Evolutionary conservation across 2,888 invertebrate species (phyloP), one percentile per base, ranked within the genome.

Genomic region (Bellardia pandia): DNA sequence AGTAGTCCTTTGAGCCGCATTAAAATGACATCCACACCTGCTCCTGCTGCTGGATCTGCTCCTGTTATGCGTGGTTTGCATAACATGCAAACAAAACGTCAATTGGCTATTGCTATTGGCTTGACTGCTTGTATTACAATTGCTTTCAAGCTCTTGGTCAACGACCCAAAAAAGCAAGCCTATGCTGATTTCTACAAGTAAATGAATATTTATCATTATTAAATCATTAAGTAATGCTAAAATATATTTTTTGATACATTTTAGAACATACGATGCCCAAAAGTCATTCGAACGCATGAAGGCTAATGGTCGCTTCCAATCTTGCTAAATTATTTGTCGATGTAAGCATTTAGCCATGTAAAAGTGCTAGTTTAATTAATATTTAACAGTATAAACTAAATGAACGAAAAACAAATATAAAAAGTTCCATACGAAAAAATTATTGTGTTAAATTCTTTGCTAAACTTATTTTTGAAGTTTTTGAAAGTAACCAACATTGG

Each of bases 141-240:
- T 0, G 92, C 92, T 1, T 92, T 93, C 85, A 95, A 96, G 89
- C 3, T 94, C 0, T 48, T 94, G 0, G 89, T 96, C 33, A 94
- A 94, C 74, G 93, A 95, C 64, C 94, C 95, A 0, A 95, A 95
- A 77, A 96, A 95, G 89, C 91, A 93, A 11, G 94, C 92, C 72
- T 97, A 97, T 90, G 96, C 95, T 56, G 96, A 96, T 51, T 98
- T 96, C 92, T 97, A 97, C 94, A 96, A 95, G 98, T 97, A 94
- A 94, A 94, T 87, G 0, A 14, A 8, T 6, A 51, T 48, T 51
- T 7, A 0, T 9, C n/a, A 33, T n/a, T 33, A n/a, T 33, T 66
- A 60, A 16, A 64, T 42, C 42, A 11, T 58, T 30, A 33, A 8
- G 1, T 56, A 23, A 56, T 51, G 37, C 8, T 45, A 60, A 48